Percentiles rank a stretch among this genome's conserved stretches.
Evolutionary conservation across 2,797 vertebrate genomes (phyloP).

Genomic region (Scomberomorus guttatus): DNA sequence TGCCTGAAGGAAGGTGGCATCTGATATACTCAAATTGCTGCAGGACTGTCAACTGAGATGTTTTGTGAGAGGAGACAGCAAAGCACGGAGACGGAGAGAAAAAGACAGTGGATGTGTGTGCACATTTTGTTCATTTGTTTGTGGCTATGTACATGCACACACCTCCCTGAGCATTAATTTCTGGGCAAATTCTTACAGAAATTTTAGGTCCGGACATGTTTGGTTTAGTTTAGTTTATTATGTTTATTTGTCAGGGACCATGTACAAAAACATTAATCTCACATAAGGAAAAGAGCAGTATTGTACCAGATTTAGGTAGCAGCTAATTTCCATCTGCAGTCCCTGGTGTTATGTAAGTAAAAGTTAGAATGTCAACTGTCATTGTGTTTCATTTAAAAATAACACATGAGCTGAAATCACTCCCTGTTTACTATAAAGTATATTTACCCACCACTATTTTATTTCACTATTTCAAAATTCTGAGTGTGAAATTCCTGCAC

Average conservation of each 20-base stretch:
- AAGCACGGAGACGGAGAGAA: background rate
- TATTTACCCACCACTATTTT: too few species aligned
- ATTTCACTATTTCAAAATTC: too few species aligned
- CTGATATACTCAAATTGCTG: constrained; percentile 46
- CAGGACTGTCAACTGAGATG: constrained; percentile 24
- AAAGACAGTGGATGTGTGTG: background rate
- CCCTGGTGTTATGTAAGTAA: too few species aligned
- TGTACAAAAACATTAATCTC: too few species aligned
- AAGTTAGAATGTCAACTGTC: background rate
- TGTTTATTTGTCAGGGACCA: too few species aligned
- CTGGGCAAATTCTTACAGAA: background rate
- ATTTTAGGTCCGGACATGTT: background rate
- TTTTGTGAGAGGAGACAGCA: constrained; percentile 20
- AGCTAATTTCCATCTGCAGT: too few species aligned
- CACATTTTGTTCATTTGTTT: background rate
- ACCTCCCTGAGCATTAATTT: constrained; percentile 6
- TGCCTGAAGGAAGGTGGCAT: constrained; percentile 37
- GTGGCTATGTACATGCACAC: background rate
- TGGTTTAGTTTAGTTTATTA: background rate
- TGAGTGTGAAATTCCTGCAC: too few species aligned
- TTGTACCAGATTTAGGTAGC: too few species aligned
- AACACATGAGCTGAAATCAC: background rate
- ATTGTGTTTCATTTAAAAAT: background rate
- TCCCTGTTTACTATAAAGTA: too few species aligned
- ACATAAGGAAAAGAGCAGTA: too few species aligned